Conservation (phyloP, 92 coral and sea anemone species). For the Meandrina meandrites region DNA sequence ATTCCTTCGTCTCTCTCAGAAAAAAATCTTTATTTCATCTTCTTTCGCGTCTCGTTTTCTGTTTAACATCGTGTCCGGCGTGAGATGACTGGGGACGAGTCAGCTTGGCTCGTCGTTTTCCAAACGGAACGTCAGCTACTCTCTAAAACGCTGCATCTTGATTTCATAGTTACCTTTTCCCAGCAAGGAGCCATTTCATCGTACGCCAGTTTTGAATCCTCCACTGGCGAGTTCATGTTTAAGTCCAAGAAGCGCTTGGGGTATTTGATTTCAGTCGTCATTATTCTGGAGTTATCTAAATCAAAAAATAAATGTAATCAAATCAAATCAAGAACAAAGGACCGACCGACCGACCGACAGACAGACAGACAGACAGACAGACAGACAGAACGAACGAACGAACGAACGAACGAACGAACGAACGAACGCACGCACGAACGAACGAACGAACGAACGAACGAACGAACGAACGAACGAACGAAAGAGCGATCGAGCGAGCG, state of each 20-base stretch:
- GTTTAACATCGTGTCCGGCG: neutral
- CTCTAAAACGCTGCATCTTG: neutral
- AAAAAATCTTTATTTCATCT: neutral
- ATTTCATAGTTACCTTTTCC: conserved; percentile 22
- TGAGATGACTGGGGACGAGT: neutral
- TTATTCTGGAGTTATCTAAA: neutral
- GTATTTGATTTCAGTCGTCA: conserved; percentile 20
- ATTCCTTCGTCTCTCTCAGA: neutral
- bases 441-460: no score
- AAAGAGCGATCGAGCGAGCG: no score
- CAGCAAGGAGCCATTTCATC: conserved; percentile 37
- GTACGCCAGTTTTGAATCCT: conserved; percentile 41
- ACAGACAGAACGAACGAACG: no score
- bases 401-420: no score
- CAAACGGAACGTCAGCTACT: neutral
- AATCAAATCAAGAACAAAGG: no score
- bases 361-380: neutral
- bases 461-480: neutral
- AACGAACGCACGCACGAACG: neutral
- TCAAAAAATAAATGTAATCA: neutral
- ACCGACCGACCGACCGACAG: neutral
- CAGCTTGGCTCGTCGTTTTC: neutral
- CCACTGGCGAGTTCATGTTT: conserved; percentile 25
- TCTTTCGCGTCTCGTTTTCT: neutral
- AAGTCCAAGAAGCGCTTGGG: conserved; percentile 27